A percentile compares a stretch with the other conserved stretches of the same genome.
Evolutionary conservation across 2,113 vertebrate species (phyloP).

Genomic region (Cepphus grylle): DNA sequence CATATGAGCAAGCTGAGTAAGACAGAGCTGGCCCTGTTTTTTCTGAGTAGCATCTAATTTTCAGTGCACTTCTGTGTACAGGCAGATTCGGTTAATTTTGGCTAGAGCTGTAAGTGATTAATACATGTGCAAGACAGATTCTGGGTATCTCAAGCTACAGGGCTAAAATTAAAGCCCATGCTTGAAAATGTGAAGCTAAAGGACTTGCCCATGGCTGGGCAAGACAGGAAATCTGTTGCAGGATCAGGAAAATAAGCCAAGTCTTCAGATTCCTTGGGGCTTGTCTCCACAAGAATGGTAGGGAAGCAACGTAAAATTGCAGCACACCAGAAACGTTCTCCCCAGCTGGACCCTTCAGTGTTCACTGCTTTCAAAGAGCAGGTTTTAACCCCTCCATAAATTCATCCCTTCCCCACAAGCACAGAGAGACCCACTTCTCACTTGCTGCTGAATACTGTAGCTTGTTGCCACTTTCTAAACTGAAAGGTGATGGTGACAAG

Average conservation of each 20-base stretch:
- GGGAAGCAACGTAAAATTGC: neutral
- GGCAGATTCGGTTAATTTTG: conserved; percentile 37
- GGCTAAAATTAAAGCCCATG: conserved; percentile 6
- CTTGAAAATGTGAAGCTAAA: conserved; percentile 6
- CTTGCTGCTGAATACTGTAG: neutral
- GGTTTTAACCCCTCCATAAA: neutral
- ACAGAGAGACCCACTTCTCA: neutral
- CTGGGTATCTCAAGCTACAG: neutral
- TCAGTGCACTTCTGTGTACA: neutral
- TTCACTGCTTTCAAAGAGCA: neutral
- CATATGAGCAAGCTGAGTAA: conserved; percentile 30
- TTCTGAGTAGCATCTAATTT: neutral
- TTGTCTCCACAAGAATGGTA: conserved; percentile 34
- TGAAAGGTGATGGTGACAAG: neutral
- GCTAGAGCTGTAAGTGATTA: neutral
- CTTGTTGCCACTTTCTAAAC: neutral
- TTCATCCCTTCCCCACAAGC: neutral
- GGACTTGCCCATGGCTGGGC: neutral
- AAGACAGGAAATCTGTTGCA: conserved; percentile 24
- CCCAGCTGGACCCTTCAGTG: neutral
- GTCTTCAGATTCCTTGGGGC: conserved; percentile 42
- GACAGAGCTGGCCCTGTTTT: neutral
- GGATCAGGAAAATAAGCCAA: conserved; percentile 46
- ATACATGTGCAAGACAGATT: neutral
- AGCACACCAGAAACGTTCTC: neutral